phyloP scores from a whole-genome alignment of 2,797 vertebrate genomes.

The Clarias pachynema region DNA sequence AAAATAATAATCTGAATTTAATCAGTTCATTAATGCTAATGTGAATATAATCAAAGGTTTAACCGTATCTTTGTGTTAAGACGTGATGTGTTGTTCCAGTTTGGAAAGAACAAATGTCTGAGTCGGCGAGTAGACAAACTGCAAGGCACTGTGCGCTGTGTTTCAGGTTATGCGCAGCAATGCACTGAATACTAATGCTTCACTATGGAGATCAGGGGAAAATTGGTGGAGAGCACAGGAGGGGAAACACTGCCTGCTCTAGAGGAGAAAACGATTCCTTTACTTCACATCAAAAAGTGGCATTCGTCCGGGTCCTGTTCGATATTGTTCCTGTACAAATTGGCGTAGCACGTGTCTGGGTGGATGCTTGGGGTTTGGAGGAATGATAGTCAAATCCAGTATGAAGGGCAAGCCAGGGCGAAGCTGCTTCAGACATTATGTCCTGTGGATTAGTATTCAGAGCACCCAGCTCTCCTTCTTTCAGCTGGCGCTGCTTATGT shows the following conservation, averaged over 20 bases:
- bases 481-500: background rate
- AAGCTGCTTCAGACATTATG: slow-evolving; percentile 19
- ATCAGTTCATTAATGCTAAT: no score
- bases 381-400: slow-evolving; percentile 35
- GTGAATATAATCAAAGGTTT: background rate
- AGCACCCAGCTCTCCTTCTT: slow-evolving; percentile 20
- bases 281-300: slow-evolving; percentile 11
- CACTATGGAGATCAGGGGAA: slow-evolving; percentile 21
- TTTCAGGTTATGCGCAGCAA: slow-evolving; percentile 34
- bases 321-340: slow-evolving; percentile 11
- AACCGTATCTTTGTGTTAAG: background rate
- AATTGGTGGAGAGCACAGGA: slow-evolving; percentile 28
- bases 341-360: background rate
- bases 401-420: background rate
- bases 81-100: background rate
- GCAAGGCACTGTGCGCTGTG: slow-evolving; percentile 39
- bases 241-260: background rate
- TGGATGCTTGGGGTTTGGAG: slow-evolving; percentile 22
- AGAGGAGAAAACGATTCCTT: slow-evolving; percentile 19
- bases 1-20: no score
- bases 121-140: slow-evolving; percentile 16
- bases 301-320: slow-evolving; percentile 29
- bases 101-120: background rate
- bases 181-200: slow-evolving; percentile 49
- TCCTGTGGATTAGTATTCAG: slow-evolving; percentile 43